Percentiles rank a stretch among this genome's conserved stretches.
Evolutionary conservation across 2,797 vertebrate species (phyloP).

Genomic region (Silurus aristotelis): DNA sequence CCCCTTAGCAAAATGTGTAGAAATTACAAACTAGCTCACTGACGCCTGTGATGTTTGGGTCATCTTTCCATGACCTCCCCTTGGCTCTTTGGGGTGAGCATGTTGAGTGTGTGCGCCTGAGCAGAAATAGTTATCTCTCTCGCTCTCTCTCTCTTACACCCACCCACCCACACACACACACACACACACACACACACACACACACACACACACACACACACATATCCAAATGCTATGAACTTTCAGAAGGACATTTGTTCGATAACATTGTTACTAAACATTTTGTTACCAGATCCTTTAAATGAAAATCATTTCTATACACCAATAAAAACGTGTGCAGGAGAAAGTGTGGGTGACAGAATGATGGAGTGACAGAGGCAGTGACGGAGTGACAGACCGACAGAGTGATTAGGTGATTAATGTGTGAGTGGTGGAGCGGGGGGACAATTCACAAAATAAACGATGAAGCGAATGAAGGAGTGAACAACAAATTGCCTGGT

Average conservation of each 20-base stretch:
- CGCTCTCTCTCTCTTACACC: no score
- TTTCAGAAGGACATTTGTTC: neutral
- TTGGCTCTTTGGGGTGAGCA: neutral
- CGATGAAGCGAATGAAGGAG: neutral
- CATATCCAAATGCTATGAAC: neutral
- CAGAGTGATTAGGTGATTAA: neutral
- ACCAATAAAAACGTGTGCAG: neutral
- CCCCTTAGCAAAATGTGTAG: neutral
- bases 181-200: neutral
- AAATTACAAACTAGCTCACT: neutral
- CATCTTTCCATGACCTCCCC: constrained; percentile 16
- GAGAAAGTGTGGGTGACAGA: no score
- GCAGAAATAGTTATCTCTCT: neutral
- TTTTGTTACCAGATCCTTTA: neutral
- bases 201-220: neutral
- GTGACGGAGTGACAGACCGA: neutral
- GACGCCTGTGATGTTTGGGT: neutral
- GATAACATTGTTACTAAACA: neutral
- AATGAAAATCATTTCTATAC: no score
- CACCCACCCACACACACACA: constrained; percentile 1
- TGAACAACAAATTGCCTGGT: neutral
- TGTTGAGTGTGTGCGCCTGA: neutral
- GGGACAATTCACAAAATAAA: neutral
- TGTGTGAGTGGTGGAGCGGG: neutral
- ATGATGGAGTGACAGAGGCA: neutral